Evolutionary conservation across 2,113 vertebrate genomes (phyloP), one percentile per base, ranked within the genome.

Genomic region (Cinclus mexicanus): DNA sequence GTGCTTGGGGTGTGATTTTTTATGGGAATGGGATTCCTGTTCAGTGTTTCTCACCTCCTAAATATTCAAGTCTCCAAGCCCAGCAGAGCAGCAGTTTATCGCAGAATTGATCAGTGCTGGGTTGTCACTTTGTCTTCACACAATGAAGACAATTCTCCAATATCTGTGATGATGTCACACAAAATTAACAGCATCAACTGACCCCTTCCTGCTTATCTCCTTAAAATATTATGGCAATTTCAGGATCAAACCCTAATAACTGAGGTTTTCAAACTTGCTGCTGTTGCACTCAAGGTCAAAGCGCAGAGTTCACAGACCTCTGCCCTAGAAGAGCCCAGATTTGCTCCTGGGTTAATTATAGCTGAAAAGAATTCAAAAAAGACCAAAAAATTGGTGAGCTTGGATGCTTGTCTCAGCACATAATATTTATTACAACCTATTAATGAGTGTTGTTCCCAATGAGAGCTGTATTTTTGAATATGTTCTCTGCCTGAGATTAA

Each of bases 391-490:
- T 6, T 61, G 25, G 9, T 72, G 78, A 79, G 60, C 42, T 52
- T 63, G 14, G 49, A 44, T 87, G 46, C 81, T 67, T 70, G 20
- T 87, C n/a, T 89, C 83, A 72, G 67, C 53, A 80, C 82, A 50
- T 59, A 64, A 35, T 61, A 71, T 33, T 87, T 56, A 52, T 60
- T 82, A 18, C 35, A 79, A 63, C 46, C 29, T 84, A 50, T 80
- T 79, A 74, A 76, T 57, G 77, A 84, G 47, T 46, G 23, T 81
- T 65, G 22, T 61, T 67, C 29, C n/a, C 69, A 79, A 17, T 6
- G 22, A 90, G 59, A 83, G 26, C 47, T 87, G 33, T 53, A 13
- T 70, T 92, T 95, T 82, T 80, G 7, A 86, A 41, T 72, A 22
- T 29, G 18, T 46, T 94, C 5, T 61, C 89, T 83, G 47, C 47